Evolutionary conservation across 2,797 vertebrate genomes (phyloP), one percentile per base, ranked within the genome.

Genomic region (Enteromius viviparus): DNA sequence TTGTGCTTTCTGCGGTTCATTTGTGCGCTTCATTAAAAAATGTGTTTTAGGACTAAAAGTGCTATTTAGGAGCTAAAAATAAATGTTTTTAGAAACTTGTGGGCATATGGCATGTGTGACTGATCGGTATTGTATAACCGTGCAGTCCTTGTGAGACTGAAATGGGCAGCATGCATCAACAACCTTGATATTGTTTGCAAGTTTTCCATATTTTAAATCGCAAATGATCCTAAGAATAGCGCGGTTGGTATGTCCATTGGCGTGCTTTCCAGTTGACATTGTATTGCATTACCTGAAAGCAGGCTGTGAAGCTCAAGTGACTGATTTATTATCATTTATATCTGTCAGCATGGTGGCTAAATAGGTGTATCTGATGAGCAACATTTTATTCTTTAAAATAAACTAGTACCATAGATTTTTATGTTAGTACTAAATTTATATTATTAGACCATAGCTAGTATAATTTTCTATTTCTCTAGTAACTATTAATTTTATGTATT

Each of bases 211-310:
- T 76, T 82, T 75, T 83, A 62, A 85, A 86, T 34, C 0, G 77
- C 68, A 47, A 77, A 72, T 79, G 80, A 70, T 49, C 49, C 85
- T 87, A 85, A 84, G 78, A 88, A 87, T 86, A 86, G 87, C 55
- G 29, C 70, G 6, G 83, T 14, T 77, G 84, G 80, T 55, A 87
- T 74, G 84, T 10, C 11, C 32, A 29, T 75, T 85, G 84, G 68
- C 65, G 29, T 34, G 82, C 81, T 71, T 34, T 34, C 68, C n/a
- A 72, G 51, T 60, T 84, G 72, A 66, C 62, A 58, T 53, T 87
- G 84, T 55, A 84, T 88, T 85, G 76, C 62, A 81, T 86, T 86
- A 85, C 87, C 72, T 80, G 60, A 69, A 40, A 74, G 64, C 19
- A 29, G 47, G 9, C 77, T 74, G 32, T 69, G 53, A n/a, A 68